Conservation (phyloP, 1,140 invertebrate genomes). For the Diabrotica virgifera region DNA sequence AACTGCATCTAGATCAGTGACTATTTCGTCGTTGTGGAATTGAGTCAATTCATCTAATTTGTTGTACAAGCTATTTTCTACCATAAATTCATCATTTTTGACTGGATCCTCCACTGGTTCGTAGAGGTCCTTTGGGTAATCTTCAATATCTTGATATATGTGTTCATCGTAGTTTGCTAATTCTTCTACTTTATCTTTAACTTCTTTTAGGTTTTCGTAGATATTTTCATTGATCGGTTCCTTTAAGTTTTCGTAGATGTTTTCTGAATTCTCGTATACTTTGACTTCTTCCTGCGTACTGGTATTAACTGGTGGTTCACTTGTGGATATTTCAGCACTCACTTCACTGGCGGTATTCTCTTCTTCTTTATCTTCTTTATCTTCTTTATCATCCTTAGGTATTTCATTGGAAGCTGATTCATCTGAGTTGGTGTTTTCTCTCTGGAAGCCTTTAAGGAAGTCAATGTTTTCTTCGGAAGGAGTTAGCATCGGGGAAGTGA, state of each 20-base stretch:
- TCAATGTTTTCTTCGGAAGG: constrained; percentile 49
- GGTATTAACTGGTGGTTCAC: constrained; percentile 7
- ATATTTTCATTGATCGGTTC: constrained; percentile 27
- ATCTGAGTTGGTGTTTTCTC: constrained; percentile 30
- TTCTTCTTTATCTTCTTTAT: constrained; percentile 13
- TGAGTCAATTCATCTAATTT: not conserved
- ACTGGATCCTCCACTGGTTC: constrained; percentile 1
- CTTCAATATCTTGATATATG: constrained; percentile 35
- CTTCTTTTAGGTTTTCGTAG: constrained; percentile 35
- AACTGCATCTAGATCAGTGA: constrained; percentile 11
- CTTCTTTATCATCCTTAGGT: constrained; percentile 23
- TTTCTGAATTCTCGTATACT: constrained; percentile 7
- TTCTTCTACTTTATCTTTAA: constrained; percentile 13
- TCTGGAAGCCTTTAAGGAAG: constrained; percentile 45
- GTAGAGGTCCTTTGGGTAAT: constrained; percentile 12
- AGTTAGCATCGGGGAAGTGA: constrained; percentile 48
- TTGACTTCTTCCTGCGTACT: constrained; percentile 16
- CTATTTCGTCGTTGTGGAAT: constrained; percentile 6
- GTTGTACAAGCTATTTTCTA: constrained; percentile 12
- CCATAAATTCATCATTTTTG: not conserved
- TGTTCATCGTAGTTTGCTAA: constrained; percentile 21
- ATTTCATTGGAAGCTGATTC: constrained; percentile 16
- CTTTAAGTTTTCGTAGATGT: constrained; percentile 35
- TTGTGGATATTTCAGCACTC: constrained; percentile 8
- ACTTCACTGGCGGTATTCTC: constrained; percentile 18